These are phyloP conservation scores for Dunckerocampus dactyliophorus DNA, from an alignment of 2,113 vertebrate genomes.

Conservation along the genomic window DNA sequence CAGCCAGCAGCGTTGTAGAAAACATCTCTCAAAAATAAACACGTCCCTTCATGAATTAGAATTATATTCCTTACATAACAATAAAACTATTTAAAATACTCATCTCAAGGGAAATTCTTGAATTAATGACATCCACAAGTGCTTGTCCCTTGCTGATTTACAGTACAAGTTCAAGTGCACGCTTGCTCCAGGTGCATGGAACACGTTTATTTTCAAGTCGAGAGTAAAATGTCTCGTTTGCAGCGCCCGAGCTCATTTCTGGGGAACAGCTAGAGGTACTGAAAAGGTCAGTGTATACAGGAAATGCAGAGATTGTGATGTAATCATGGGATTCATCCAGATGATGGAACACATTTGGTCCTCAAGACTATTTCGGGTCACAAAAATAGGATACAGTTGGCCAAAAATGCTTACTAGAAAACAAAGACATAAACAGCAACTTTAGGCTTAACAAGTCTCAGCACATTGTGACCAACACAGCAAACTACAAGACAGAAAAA, in stretches of 20 bases:
- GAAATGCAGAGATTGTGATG: conserved; percentile 7
- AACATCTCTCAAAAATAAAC: conserved; percentile 20
- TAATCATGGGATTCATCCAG: neutral
- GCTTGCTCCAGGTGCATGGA: conserved; percentile 38
- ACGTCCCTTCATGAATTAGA: neutral
- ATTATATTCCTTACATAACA: conserved; percentile 11
- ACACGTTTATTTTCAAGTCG: conserved; percentile 29
- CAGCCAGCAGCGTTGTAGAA: conserved; percentile 45
- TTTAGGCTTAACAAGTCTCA: conserved; percentile 29
- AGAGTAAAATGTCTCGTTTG: conserved; percentile 46
- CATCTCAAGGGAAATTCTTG: conserved; percentile 19
- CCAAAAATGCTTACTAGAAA: neutral
- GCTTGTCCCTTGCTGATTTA: conserved; percentile 24
- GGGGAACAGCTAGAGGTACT: conserved; percentile 45
- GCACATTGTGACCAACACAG: conserved; percentile 6
- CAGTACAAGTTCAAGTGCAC: conserved; percentile 30
- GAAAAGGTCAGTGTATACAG: conserved; percentile 46
- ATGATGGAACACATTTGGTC: conserved; percentile 43
- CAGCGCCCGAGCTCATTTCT: conserved; percentile 39
- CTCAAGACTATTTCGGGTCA: conserved; percentile 7
- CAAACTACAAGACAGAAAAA: neutral
- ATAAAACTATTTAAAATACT: conserved; percentile 50
- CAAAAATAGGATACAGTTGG: conserved; percentile 6
- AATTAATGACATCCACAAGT: conserved; percentile 30
- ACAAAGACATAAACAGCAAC: conserved; percentile 30